Conservation (phyloP, 2,888 invertebrate genomes). For the Pemphredon lugubris region DNA sequence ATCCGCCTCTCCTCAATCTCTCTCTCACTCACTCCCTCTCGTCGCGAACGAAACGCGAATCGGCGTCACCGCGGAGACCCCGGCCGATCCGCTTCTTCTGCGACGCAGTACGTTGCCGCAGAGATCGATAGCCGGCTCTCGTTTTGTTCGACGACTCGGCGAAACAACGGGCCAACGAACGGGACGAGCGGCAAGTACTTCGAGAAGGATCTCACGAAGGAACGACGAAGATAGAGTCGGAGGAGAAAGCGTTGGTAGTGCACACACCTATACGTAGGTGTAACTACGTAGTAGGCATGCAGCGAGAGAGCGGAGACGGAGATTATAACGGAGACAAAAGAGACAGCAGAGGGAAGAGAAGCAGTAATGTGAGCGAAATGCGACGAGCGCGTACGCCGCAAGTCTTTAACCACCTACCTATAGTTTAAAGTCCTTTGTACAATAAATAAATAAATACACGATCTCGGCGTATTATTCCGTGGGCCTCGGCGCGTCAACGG, state of each 20-base stretch:
- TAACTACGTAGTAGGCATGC: no score
- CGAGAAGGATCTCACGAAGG: background rate
- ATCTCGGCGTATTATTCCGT: slow-evolving; percentile 39
- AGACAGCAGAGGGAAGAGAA: slow-evolving; percentile 12
- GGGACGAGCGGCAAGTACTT: background rate
- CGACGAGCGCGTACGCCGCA: slow-evolving; percentile 23
- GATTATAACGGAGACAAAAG: background rate
- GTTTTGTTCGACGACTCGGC: background rate
- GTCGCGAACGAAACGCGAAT: background rate
- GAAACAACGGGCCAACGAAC: background rate
- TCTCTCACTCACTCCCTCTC: no score
- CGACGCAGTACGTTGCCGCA: slow-evolving; percentile 70
- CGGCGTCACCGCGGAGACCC: slow-evolving; percentile 12
- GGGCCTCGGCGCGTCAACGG: slow-evolving; percentile 35
- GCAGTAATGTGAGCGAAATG: slow-evolving; percentile 10
- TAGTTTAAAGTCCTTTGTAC: slow-evolving; percentile 76
- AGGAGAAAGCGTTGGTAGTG: no score
- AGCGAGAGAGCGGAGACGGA: background rate
- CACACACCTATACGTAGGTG: no score
- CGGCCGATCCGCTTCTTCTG: slow-evolving; percentile 63
- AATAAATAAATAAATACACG: slow-evolving; percentile 77
- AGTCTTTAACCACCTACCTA: slow-evolving; percentile 68
- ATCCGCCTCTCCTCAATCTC: background rate
- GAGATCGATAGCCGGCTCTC: slow-evolving; percentile 63
- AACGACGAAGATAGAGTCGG: background rate